Evolutionary conservation across 2,113 vertebrate species (phyloP).

Genomic region (Lepus timidus): DNA sequence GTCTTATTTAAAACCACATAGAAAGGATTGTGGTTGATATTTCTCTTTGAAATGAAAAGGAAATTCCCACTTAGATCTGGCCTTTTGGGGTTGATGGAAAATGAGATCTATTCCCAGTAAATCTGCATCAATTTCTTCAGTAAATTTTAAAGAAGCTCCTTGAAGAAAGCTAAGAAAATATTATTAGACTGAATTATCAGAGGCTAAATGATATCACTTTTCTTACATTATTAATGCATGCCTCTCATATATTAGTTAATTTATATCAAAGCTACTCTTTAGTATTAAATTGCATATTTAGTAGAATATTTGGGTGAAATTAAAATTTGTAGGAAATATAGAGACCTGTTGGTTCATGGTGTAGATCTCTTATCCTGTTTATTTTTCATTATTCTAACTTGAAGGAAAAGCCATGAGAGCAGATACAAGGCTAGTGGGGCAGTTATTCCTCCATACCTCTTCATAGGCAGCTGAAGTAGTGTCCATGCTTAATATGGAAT

Average conservation of each 20-base stretch:
- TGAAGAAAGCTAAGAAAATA: conserved; percentile 14
- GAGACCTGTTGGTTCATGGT: background rate
- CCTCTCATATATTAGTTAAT: background rate
- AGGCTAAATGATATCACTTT: background rate
- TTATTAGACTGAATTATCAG: background rate
- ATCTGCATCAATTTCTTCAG: background rate
- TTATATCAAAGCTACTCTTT: background rate
- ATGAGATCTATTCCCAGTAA: background rate
- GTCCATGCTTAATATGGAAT: background rate
- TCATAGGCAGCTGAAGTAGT: rapidly evolving
- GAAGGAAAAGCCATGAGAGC: background rate
- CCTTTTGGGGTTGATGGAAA: background rate
- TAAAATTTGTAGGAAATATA: background rate
- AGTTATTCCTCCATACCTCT: too few species aligned
- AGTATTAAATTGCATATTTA: background rate
- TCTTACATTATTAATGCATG: background rate
- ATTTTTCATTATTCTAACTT: background rate
- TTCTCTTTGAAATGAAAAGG: conserved; percentile 10
- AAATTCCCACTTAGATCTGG: background rate
- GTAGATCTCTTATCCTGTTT: background rate
- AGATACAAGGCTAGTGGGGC: background rate
- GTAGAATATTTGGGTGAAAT: background rate
- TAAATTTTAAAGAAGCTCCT: conserved; percentile 28
- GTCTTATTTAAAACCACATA: conserved; percentile 43
- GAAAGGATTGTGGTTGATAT: background rate